Percentiles rank a stretch among this genome's conserved stretches.
Evolutionary conservation across 2,888 invertebrate genomes (phyloP).

Genomic region (Aleiodes leptofemur): DNA sequence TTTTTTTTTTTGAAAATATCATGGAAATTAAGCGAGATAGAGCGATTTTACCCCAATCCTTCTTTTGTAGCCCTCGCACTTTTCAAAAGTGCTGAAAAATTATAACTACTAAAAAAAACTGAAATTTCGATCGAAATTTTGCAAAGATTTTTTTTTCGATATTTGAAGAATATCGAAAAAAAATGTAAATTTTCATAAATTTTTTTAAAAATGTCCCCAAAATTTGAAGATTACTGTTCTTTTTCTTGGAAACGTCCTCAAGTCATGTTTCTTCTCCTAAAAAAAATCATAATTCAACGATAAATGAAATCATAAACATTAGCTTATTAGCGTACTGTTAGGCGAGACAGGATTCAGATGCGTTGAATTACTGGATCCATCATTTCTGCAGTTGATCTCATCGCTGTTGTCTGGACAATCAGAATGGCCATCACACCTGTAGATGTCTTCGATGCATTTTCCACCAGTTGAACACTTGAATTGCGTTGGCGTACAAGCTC

Average conservation of each 20-base stretch:
- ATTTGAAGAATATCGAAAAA: too few relatives aligned
- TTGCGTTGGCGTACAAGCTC: conserved; percentile 76
- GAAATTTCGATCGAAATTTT: too few relatives aligned
- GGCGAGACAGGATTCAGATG: conserved; percentile 63
- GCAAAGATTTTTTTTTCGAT: too few relatives aligned
- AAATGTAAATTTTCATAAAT: too few relatives aligned
- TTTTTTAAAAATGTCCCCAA: too few relatives aligned
- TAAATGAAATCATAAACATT: conserved; percentile 33
- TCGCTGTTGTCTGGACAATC: conserved; percentile 79
- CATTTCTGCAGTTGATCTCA: conserved; percentile 72
- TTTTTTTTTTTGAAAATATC: too few relatives aligned
- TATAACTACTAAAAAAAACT: too few relatives aligned
- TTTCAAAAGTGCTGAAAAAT: too few relatives aligned
- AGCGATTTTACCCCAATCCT: too few relatives aligned
- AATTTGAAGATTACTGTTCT: too few relatives aligned
- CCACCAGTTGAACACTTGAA: conserved; percentile 78
- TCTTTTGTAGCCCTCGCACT: too few relatives aligned
- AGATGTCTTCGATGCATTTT: conserved; percentile 76
- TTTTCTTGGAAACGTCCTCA: neutral
- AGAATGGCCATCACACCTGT: conserved; percentile 77
- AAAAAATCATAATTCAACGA: neutral
- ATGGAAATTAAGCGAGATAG: too few relatives aligned
- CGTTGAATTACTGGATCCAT: conserved; percentile 62
- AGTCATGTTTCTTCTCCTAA: neutral
- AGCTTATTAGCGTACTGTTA: conserved; percentile 68